Percentiles rank a stretch among this genome's conserved stretches.
Evolutionary conservation across 2,888 invertebrate genomes (phyloP).

Genomic region (Dermolepida albohirtum): DNA sequence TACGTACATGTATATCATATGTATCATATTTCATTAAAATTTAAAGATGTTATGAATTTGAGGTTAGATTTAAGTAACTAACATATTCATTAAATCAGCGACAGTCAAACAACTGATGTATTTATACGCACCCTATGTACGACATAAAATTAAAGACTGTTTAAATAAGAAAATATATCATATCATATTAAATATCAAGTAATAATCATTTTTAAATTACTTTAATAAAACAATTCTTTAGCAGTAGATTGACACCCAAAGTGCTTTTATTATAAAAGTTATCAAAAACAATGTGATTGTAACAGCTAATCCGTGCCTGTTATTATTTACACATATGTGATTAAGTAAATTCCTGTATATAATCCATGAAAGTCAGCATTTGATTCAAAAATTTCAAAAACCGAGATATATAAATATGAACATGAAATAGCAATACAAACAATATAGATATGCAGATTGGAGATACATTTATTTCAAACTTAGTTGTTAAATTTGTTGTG

Average conservation of each 20-base stretch:
- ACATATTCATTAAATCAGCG: no score
- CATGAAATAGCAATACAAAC: slow-evolving; percentile 48
- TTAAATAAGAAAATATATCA: slow-evolving; percentile 54
- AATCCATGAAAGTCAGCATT: slow-evolving; percentile 1
- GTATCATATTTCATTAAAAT: background rate
- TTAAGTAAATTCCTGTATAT: background rate
- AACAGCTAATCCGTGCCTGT: slow-evolving; percentile 51
- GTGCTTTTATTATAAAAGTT: slow-evolving; percentile 50
- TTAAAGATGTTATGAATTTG: background rate
- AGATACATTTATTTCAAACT: slow-evolving; percentile 41
- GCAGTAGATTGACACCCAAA: slow-evolving; percentile 50
- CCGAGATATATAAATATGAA: slow-evolving; percentile 38
- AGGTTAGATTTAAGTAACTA: background rate
- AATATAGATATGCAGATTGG: slow-evolving; percentile 48
- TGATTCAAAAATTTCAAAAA: slow-evolving; percentile 22
- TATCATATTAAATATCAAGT: slow-evolving; percentile 56
- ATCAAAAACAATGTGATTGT: slow-evolving; percentile 24
- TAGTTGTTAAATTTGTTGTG: slow-evolving; percentile 61
- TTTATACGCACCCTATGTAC: no score
- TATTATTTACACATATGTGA: slow-evolving; percentile 16
- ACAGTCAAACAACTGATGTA: no score
- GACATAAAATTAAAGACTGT: slow-evolving; percentile 7
- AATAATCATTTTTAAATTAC: slow-evolving; percentile 25
- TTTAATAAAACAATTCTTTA: slow-evolving; percentile 42
- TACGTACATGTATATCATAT: background rate